Conservation (phyloP, 2,888 invertebrate genomes). For the Patella caerulea region DNA sequence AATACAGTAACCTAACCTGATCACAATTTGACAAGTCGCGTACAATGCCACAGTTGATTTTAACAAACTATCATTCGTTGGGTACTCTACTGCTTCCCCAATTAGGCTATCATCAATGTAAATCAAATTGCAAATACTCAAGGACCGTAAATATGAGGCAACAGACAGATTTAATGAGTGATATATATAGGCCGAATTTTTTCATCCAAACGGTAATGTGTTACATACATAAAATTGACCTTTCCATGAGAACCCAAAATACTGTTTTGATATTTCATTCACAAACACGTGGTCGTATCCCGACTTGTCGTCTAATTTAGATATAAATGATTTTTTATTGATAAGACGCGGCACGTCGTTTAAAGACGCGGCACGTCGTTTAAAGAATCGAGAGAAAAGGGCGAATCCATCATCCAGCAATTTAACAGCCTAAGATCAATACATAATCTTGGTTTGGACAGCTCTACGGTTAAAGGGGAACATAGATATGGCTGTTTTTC, state of each 20-base stretch:
- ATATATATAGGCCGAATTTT: background rate
- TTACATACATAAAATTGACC: background rate
- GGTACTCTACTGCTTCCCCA: background rate
- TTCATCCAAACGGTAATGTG: background rate
- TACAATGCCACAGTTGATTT: background rate
- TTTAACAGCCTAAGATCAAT: too few species aligned
- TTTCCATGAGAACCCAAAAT: background rate
- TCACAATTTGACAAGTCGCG: background rate
- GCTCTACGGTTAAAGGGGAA: too few species aligned
- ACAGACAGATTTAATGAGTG: background rate
- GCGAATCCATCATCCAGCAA: too few species aligned
- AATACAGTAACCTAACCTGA: background rate
- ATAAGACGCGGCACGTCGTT: background rate
- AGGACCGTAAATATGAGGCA: background rate
- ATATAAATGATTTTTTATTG: background rate
- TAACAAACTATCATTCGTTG: background rate
- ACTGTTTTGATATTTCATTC: background rate
- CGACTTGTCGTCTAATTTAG: background rate
- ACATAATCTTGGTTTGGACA: too few species aligned
- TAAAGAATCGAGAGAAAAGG: too few species aligned
- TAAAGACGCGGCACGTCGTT: too few species aligned
- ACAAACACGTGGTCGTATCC: background rate
- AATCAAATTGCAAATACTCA: too few species aligned
- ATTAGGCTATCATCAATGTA: constrained; percentile 3
- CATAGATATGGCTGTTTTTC: too few species aligned